A percentile compares a stretch with the other conserved stretches of the same genome.
Conservation (phyloP, 2,888 invertebrate species). For the Herminia tarsipennalis region DNA sequence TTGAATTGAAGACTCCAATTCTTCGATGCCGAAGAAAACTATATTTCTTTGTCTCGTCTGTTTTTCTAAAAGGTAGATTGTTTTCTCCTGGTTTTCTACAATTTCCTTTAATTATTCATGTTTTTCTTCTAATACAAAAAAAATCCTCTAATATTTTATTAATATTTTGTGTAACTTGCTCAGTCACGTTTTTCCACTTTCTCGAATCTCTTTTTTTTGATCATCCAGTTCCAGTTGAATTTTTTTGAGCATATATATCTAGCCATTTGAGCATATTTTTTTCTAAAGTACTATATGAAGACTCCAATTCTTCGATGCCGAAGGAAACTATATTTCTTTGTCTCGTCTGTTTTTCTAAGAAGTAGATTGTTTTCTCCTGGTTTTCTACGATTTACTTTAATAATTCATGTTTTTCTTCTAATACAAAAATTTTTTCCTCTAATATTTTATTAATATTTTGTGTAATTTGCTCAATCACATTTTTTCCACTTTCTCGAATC, state of each 20-base stretch:
- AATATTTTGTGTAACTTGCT: conserved; percentile 8
- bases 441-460: conserved; percentile 7
- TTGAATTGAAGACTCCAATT: not conserved
- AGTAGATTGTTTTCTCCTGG: not conserved
- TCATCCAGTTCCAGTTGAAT: conserved; percentile 1
- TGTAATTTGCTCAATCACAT: conserved; percentile 3
- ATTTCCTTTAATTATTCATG: not conserved
- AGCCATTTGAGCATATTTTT: too few species aligned
- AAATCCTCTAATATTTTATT: conserved; percentile 5
- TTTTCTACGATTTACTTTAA: conserved; percentile 3
- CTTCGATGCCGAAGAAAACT: not conserved
- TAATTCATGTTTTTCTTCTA: not conserved
- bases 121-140: not conserved
- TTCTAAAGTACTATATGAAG: too few species aligned
- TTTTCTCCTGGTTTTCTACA: conserved; percentile 3
- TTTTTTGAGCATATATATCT: too few species aligned
- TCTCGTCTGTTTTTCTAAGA: conserved; percentile 1
- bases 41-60: not conserved
- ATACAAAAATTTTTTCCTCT: conserved; percentile 2
- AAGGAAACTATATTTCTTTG: too few species aligned
- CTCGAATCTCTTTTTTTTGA: not conserved
- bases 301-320: too few species aligned
- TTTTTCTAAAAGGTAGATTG: not conserved
- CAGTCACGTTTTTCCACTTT: not conserved
- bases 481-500: too few species aligned